Evolutionary conservation across 2,113 vertebrate genomes (phyloP).

Genomic region (Oncorhynchus nerka): DNA sequence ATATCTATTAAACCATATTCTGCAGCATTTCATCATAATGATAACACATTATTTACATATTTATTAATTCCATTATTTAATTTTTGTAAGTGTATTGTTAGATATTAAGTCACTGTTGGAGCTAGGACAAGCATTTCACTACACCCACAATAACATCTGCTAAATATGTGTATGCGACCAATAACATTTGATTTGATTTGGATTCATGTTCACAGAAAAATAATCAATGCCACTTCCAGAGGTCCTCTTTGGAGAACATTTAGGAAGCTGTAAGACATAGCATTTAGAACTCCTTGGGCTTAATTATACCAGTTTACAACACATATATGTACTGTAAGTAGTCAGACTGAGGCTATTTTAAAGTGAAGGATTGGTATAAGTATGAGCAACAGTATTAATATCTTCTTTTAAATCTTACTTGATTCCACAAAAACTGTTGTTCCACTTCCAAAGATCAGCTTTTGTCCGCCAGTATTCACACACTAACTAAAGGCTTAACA

Average conservation of each 20-base stretch:
- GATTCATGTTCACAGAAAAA: background rate
- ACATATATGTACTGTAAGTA: background rate
- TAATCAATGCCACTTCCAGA: background rate
- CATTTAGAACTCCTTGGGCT: background rate
- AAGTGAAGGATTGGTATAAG: background rate
- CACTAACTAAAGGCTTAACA: slow-evolving; percentile 13
- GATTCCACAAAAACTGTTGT: slow-evolving; percentile 15
- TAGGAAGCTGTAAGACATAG: background rate
- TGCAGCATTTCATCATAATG: too few relatives aligned
- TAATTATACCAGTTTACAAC: background rate
- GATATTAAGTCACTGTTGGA: too few relatives aligned
- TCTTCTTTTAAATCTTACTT: slow-evolving; percentile 18
- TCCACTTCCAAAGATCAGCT: slow-evolving; percentile 28
- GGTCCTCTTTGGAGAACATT: background rate
- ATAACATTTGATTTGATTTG: background rate
- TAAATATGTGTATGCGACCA: too few relatives aligned
- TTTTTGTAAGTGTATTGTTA: too few relatives aligned
- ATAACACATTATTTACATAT: too few relatives aligned
- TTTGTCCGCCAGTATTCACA: slow-evolving; percentile 30
- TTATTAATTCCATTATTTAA: background rate
- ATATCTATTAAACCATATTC: too few relatives aligned
- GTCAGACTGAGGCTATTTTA: background rate
- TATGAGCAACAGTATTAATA: background rate
- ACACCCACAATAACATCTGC: too few relatives aligned
- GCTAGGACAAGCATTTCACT: too few relatives aligned